Conservation (phyloP, 2,113 vertebrate species). For the Tinamus guttatus region DNA sequence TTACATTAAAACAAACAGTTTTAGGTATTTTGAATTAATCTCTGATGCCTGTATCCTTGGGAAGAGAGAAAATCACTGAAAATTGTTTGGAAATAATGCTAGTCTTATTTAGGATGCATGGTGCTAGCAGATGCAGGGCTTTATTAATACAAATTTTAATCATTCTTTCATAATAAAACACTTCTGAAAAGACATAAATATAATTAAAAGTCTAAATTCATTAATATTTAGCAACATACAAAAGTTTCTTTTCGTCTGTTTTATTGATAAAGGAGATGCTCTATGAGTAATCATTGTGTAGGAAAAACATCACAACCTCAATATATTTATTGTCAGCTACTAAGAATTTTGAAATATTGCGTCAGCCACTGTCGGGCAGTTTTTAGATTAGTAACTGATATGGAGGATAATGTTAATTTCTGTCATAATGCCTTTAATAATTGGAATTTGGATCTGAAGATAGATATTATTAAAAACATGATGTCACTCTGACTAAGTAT, state of each 20-base stretch:
- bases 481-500: not conserved
- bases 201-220: not conserved
- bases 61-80: conserved; percentile 1
- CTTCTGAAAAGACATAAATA: conserved; percentile 21
- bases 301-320: not conserved
- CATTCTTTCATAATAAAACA: conserved; percentile 9
- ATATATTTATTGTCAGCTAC: not conserved
- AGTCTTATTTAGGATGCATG: not conserved
- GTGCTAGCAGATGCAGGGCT: not conserved
- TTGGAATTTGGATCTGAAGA: not conserved
- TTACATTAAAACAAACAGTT: conserved; percentile 46
- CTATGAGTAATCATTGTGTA: not conserved
- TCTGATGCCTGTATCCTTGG: not conserved
- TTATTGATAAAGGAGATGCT: not conserved
- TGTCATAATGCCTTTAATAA: not conserved
- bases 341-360: conserved; percentile 20
- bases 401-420: not conserved
- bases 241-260: conserved; percentile 22
- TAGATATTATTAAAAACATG: not conserved
- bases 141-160: not conserved
- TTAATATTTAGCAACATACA: not conserved
- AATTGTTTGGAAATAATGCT: conserved; percentile 37
- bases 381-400: not conserved
- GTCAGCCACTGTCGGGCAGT: not conserved
- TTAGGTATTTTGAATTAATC: conserved; percentile 46